Evolutionary conservation across 2,888 invertebrate species (phyloP).

Genomic region (Chrysopilus asiliformis): DNA sequence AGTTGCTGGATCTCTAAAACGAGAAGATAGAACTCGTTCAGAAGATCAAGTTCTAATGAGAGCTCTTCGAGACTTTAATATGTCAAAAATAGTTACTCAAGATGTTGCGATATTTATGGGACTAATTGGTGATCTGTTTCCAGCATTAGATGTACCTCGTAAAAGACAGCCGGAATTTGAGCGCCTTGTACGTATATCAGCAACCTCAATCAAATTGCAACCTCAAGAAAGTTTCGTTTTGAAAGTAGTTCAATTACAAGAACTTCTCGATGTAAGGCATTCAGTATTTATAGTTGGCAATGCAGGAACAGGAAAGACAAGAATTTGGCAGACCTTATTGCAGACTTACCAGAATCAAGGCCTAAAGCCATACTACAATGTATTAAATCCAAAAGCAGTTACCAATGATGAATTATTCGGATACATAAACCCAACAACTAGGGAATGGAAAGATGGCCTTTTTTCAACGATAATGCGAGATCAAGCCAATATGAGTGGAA

Average conservation of each 20-base stretch:
- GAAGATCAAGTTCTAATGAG: conserved; percentile 94
- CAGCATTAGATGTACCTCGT: conserved; percentile 82
- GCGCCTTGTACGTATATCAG: conserved; percentile 61
- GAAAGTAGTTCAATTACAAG: conserved; percentile 78
- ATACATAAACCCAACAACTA: conserved; percentile 80
- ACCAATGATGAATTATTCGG: conserved; percentile 93
- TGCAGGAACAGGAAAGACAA: conserved; percentile 85
- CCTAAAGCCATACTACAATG: conserved; percentile 69
- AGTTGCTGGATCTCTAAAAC: conserved; percentile 84
- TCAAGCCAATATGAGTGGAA: conserved; percentile 70
- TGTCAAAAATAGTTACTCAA: conserved; percentile 88
- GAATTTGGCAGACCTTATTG: conserved; percentile 83
- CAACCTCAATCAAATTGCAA: conserved; percentile 71
- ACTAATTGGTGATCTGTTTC: conserved; percentile 85
- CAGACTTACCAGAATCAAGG: conserved; percentile 55
- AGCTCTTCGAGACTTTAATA: conserved; percentile 86
- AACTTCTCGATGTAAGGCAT: conserved; percentile 85
- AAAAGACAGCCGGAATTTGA: conserved; percentile 81
- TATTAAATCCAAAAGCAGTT: conserved; percentile 86
- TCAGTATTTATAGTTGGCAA: conserved; percentile 82
- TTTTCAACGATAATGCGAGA: conserved; percentile 91
- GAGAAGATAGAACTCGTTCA: conserved; percentile 61
- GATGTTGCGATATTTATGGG: conserved; percentile 91
- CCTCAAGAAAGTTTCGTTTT: conserved; percentile 82
- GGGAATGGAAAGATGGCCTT: conserved; percentile 86